A percentile compares a stretch with the other conserved stretches of the same genome.
Conservation (phyloP, 2,888 invertebrate species). For the Ennomos fuscantarius region DNA sequence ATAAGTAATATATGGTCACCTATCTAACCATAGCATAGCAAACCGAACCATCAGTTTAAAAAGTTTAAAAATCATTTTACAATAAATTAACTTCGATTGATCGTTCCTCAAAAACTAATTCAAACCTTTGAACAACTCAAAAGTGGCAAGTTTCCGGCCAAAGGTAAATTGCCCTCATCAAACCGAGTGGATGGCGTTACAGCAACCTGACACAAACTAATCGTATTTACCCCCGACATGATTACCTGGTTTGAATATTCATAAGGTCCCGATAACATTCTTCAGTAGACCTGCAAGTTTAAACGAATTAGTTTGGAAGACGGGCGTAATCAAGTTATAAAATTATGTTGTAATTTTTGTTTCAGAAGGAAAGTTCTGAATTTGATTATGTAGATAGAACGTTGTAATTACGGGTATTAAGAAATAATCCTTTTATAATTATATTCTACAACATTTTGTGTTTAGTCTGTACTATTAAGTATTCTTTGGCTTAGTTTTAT, state of each 20-base stretch:
- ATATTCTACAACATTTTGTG: too few species aligned
- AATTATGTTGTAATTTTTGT: slow-evolving; percentile 42
- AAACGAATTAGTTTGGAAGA: slow-evolving; percentile 49
- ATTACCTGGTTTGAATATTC: slow-evolving; percentile 64
- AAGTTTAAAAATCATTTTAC: background rate
- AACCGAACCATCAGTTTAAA: background rate
- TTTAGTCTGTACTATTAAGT: too few species aligned
- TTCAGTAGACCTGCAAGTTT: slow-evolving; percentile 51
- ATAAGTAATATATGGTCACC: background rate
- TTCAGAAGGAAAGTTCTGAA: slow-evolving; percentile 30
- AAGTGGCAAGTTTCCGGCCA: slow-evolving; percentile 39
- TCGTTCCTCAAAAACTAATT: slow-evolving; percentile 20
- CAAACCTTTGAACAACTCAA: slow-evolving; percentile 31
- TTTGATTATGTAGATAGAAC: slow-evolving; percentile 34
- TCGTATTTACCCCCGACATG: slow-evolving; percentile 56
- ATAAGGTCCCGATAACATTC: slow-evolving; percentile 59
- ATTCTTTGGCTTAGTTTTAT: too few species aligned
- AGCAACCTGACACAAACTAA: slow-evolving; percentile 57
- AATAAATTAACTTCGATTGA: slow-evolving; percentile 9
- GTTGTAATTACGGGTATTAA: slow-evolving; percentile 28
- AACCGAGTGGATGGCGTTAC: slow-evolving; percentile 40
- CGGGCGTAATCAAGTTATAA: slow-evolving; percentile 40
- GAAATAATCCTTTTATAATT: background rate
- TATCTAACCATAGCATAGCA: too few species aligned
- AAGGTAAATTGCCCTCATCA: slow-evolving; percentile 42